Evolutionary conservation across 1,140 invertebrate species (phyloP).

Genomic region (Caerostris darwini): DNA sequence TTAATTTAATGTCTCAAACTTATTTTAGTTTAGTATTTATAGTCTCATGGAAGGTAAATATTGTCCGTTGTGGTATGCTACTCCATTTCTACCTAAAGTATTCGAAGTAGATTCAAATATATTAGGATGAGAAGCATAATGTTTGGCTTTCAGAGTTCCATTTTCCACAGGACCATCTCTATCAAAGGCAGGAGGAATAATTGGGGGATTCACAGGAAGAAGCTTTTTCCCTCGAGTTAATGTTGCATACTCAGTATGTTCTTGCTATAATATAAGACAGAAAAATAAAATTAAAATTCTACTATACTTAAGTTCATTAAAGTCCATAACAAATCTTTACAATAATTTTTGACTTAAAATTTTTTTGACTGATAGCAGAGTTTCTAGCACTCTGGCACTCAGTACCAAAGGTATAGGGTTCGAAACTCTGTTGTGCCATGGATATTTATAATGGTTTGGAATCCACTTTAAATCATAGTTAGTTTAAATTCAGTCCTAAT

Average conservation of each 20-base stretch:
- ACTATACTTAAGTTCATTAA: background rate
- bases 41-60: slow-evolving; percentile 69
- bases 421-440: too few species aligned
- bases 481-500: too few species aligned
- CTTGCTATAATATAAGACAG: background rate
- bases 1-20: too few species aligned
- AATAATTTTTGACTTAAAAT: background rate
- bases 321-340: background rate
- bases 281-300: background rate
- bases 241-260: slow-evolving; percentile 67
- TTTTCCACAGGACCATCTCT: slow-evolving; percentile 14
- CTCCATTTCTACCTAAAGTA: slow-evolving; percentile 30
- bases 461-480: too few species aligned
- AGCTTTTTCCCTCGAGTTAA: slow-evolving; percentile 61
- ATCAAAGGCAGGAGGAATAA: slow-evolving; percentile 10
- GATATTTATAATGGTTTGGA: too few species aligned
- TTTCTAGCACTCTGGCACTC: too few species aligned
- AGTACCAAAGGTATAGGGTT: too few species aligned
- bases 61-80: slow-evolving; percentile 58
- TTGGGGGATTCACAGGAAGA: slow-evolving; percentile 44
- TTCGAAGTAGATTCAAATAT: slow-evolving; percentile 41
- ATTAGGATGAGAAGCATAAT: slow-evolving; percentile 68
- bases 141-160: slow-evolving; percentile 67
- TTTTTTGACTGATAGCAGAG: background rate
- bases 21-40: background rate